Conservation (phyloP, 2,888 invertebrate genomes). For the Hyposoter dolosus region DNA sequence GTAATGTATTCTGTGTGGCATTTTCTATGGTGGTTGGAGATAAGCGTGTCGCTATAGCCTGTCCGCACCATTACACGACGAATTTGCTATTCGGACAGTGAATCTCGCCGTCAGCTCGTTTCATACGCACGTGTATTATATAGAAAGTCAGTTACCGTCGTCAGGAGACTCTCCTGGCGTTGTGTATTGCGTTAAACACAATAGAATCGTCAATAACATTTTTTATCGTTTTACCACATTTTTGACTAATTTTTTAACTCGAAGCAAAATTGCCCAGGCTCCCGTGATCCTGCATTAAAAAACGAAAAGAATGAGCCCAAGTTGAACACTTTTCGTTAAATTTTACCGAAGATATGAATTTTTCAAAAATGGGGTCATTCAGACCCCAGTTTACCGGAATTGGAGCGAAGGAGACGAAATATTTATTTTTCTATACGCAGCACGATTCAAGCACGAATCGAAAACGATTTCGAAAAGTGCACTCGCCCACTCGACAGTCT, state of each 20-base stretch:
- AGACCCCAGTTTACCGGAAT: too few relatives aligned
- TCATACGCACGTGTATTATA: slow-evolving; percentile 8
- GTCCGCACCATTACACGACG: slow-evolving; percentile 77
- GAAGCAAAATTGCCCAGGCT: too few relatives aligned
- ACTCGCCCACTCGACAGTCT: background rate
- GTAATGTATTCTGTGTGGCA: slow-evolving; percentile 78
- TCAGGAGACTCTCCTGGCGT: background rate
- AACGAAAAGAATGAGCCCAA: too few relatives aligned
- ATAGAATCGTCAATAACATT: background rate
- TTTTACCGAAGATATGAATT: too few relatives aligned
- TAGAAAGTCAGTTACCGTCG: background rate
- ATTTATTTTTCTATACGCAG: background rate
- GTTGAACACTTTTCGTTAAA: too few relatives aligned
- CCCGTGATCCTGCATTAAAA: too few relatives aligned
- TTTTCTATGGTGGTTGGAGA: slow-evolving; percentile 77
- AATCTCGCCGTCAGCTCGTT: slow-evolving; percentile 36
- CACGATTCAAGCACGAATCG: background rate
- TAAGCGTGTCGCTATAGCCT: slow-evolving; percentile 76
- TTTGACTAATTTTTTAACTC: too few relatives aligned
- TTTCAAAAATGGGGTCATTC: too few relatives aligned
- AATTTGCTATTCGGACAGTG: slow-evolving; percentile 72
- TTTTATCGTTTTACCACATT: too few relatives aligned
- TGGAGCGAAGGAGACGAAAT: background rate
- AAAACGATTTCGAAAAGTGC: background rate
- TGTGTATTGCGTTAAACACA: slow-evolving; percentile 16